Percentiles rank a stretch among this genome's conserved stretches.
These are phyloP conservation scores for Amiota mariae DNA, from an alignment of 2,888 invertebrate genomes.

Conservation along the genomic window DNA sequence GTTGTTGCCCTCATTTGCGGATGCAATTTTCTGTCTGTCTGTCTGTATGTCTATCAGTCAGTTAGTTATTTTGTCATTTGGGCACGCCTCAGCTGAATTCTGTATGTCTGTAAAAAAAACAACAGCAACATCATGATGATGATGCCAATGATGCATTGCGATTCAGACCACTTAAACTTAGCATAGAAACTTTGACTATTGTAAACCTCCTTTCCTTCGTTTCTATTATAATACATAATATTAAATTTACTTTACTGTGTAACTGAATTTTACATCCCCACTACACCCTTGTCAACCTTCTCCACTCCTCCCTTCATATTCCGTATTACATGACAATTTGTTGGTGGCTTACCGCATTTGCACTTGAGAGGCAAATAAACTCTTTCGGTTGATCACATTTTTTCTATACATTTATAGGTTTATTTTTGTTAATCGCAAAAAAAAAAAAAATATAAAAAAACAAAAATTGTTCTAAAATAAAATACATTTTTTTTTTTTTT, in stretches of 20 bases:
- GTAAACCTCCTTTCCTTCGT: too few species aligned
- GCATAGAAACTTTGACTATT: too few species aligned
- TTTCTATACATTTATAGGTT: neutral
- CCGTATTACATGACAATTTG: too few species aligned
- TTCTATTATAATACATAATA: too few species aligned
- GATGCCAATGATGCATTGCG: neutral
- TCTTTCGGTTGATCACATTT: neutral
- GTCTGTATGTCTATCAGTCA: neutral
- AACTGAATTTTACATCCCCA: neutral
- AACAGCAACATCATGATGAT: neutral
- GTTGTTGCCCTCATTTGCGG: neutral
- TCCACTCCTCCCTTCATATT: neutral
- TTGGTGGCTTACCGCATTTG: neutral
- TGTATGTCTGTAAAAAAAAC: neutral
- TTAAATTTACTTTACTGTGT: too few species aligned
- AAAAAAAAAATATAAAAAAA: neutral
- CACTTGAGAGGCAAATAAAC: conserved; percentile 24
- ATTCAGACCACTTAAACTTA: neutral
- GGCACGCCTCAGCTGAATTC: neutral
- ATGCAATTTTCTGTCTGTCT: conserved; percentile 2
- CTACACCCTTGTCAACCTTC: neutral
- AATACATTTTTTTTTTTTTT: neutral
- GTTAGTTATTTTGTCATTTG: neutral
- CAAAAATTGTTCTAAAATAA: neutral
- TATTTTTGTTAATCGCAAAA: conserved; percentile 3